Percentiles rank a stretch among this genome's conserved stretches.
phyloP scores from a whole-genome alignment of 35 echinoderm and acorn worm species.

The Strongylocentrotus purpuratus region DNA sequence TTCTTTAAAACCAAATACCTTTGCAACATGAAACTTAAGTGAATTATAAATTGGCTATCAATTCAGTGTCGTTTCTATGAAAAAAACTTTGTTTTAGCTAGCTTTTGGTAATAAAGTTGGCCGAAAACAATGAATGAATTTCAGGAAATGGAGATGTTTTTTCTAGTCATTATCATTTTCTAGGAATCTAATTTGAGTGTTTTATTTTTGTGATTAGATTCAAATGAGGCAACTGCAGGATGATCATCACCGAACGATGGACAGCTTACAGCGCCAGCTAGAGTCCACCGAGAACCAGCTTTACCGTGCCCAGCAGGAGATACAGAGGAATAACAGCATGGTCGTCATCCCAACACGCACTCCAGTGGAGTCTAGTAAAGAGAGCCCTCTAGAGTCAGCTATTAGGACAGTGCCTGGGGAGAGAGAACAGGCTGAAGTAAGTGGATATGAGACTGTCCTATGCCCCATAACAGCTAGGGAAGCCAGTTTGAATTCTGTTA shows the following conservation, averaged over 20 bases:
- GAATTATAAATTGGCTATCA: not conserved
- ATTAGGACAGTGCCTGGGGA: constrained; percentile 68
- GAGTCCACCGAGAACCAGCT: constrained; percentile 86
- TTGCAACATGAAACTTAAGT: not conserved
- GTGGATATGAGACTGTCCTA: not conserved
- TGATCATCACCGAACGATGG: constrained; percentile 75
- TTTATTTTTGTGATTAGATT: constrained; percentile 40
- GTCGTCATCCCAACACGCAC: constrained; percentile 19
- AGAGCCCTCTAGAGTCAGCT: constrained; percentile 46
- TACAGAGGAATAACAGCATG: constrained; percentile 51
- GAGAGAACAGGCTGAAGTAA: constrained; percentile 91
- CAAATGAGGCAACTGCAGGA: constrained; percentile 81
- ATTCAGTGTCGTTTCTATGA: too few relatives aligned
- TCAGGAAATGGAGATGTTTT: too few relatives aligned
- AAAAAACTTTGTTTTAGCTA: too few relatives aligned
- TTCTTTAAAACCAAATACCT: not conserved
- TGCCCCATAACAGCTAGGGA: too few relatives aligned
- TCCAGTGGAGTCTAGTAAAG: constrained; percentile 31
- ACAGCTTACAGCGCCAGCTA: constrained; percentile 81
- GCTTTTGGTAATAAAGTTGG: too few relatives aligned
- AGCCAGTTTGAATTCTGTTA: too few relatives aligned
- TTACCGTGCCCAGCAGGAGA: constrained; percentile 79
- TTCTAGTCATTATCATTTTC: too few relatives aligned
- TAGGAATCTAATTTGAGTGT: not conserved
- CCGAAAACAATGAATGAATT: too few relatives aligned